Percentiles rank a stretch among this genome's conserved stretches.
These are phyloP conservation scores for Petaurus breviceps DNA, from an alignment of 2,113 vertebrate genomes.

Conservation along the genomic window DNA sequence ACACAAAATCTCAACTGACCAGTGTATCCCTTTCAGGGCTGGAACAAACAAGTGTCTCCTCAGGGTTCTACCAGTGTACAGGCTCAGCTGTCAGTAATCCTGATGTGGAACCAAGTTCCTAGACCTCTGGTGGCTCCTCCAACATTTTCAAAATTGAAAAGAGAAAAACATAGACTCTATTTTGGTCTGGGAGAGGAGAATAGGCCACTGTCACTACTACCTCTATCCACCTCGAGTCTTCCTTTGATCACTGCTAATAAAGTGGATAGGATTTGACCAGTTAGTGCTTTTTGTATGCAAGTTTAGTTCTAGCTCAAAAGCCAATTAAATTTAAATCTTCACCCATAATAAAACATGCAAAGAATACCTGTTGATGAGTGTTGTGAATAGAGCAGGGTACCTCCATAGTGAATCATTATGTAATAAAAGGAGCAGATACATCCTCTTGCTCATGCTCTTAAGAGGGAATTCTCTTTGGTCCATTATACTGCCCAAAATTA, in stretches of 20 bases:
- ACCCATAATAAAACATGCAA: not conserved
- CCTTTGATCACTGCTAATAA: not conserved
- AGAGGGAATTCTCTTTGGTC: not conserved
- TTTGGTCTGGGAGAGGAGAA: not conserved
- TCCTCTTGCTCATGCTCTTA: not conserved
- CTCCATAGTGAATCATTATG: not conserved
- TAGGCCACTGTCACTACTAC: not conserved
- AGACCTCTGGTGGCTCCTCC: not conserved
- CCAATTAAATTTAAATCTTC: not conserved
- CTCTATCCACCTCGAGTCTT: not conserved
- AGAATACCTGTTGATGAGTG: not conserved
- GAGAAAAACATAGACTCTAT: not conserved
- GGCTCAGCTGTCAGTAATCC: not conserved
- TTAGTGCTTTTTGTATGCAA: not conserved
- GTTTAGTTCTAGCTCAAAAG: not conserved
- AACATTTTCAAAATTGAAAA: not conserved
- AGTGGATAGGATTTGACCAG: not conserved
- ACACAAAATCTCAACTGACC: not conserved
- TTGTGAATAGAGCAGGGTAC: not conserved
- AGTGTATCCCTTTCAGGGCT: not conserved
- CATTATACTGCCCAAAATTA: not conserved
- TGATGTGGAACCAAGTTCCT: not conserved
- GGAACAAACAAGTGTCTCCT: not conserved
- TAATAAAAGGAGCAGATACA: no score
- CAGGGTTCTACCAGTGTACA: not conserved